Evolutionary conservation across 2,888 invertebrate genomes (phyloP), one percentile per base, ranked within the genome.

Genomic region (Drosophila mimica): DNA sequence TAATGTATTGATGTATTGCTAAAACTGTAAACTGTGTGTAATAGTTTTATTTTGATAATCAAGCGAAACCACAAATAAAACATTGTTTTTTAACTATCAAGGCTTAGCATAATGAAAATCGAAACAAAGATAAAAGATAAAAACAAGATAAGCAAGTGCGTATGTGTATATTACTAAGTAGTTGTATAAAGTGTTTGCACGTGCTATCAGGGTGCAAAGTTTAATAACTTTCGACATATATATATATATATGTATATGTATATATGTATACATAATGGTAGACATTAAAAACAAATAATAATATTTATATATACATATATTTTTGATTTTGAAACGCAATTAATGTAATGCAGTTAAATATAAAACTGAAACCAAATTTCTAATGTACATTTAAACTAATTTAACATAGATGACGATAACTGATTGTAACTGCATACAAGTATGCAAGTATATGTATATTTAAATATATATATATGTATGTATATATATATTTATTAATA

Each of bases 341-440:
- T 73, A 34, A 54, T 66, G 51, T 56, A 76, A 43, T 40, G 43
- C 74, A 76, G 54, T 65, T 69, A 48, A 61, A 61, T 64, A 57
- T 66, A 65, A 70, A 74, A 69, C 48, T 74, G 69, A 81, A 78
- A 78, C 82, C 74, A 81, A 80, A 74, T 88, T 81, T 86, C 56
- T 78, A 71, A 86, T 86, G 81, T 83, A 83, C 81, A 81, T 88
- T 78, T n/a, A 28, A 56, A 30, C 36, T 56, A 38, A 86, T 81
- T 88, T 80, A 88, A 77, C 31, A 66, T 66, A 75, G 48, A 54
- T 36, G 56, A 76, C 51, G 61, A 64, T 8, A 70, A 65, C 57
- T 52, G 33, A 59, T 70, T 70, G 74, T 64, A 65, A 54, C n/a
- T 34, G 59, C 66, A 63, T 58, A 64, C 51, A 43, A 43, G 25